Conservation (phyloP, 2,797 vertebrate species). For the Myotis planiceps region DNA sequence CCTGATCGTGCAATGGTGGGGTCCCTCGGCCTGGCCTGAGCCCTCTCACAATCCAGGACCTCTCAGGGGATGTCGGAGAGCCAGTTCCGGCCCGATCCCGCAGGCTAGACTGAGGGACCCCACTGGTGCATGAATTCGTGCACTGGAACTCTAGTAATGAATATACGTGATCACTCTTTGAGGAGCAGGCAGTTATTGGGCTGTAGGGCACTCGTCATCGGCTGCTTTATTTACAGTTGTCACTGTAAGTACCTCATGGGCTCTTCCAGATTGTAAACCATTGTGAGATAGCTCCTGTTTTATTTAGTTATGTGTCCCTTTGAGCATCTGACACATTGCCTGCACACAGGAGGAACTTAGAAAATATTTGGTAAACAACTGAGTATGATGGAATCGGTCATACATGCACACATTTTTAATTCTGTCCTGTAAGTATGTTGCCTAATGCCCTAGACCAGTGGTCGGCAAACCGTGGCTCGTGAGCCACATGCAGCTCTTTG, state of each 20-base stretch:
- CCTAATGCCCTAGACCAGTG: too few species aligned
- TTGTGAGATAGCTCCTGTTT: background rate
- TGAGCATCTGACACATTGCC: background rate
- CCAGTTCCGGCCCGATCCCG: too few species aligned
- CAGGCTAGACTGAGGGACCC: too few species aligned
- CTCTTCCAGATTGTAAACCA: background rate
- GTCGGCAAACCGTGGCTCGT: fast-evolving
- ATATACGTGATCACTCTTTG: background rate
- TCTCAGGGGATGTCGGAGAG: too few species aligned
- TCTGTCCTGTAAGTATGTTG: background rate
- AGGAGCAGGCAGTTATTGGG: fast-evolving
- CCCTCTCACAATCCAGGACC: too few species aligned
- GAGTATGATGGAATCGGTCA: background rate
- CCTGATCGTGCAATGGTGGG: too few species aligned
- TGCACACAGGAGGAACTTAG: background rate
- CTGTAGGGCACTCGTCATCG: background rate
- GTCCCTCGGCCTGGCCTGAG: too few species aligned
- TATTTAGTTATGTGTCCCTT: background rate
- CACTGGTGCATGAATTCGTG: too few species aligned
- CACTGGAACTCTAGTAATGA: background rate
- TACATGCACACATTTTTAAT: background rate
- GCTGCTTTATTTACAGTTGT: background rate
- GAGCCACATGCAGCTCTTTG: too few species aligned
- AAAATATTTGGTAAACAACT: background rate
- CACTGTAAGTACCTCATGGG: background rate